Conservation (phyloP, 2,888 invertebrate species). For the Ennomos erosarius region DNA sequence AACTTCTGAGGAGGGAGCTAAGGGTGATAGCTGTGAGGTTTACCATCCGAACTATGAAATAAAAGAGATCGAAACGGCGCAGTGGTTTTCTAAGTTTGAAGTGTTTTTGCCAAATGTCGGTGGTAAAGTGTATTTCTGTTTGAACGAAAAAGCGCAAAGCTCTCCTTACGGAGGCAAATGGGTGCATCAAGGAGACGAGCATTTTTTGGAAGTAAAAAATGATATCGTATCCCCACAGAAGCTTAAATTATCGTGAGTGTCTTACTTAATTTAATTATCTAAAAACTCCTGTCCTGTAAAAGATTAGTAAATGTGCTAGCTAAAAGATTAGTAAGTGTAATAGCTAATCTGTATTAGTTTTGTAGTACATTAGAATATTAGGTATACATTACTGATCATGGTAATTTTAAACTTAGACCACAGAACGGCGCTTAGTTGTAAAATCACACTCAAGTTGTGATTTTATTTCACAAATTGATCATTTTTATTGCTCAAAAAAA, state of each 20-base stretch:
- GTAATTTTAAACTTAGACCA: too few species aligned
- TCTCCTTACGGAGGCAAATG: constrained; percentile 68
- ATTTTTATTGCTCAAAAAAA: too few species aligned
- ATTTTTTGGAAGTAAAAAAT: constrained; percentile 66
- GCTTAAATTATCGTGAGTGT: constrained; percentile 45
- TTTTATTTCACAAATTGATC: too few species aligned
- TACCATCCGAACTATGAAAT: constrained; percentile 72
- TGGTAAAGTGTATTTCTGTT: constrained; percentile 70
- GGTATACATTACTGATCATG: too few species aligned
- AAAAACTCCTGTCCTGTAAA: constrained; percentile 5
- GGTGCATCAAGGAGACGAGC: constrained; percentile 80
- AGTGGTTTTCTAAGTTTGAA: constrained; percentile 61
- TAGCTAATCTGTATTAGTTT: too few species aligned
- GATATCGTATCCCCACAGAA: constrained; percentile 37
- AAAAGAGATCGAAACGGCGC: constrained; percentile 62
- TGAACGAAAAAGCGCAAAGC: constrained; percentile 56
- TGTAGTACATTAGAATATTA: too few species aligned
- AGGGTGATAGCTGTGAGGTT: constrained; percentile 67
- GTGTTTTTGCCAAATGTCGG: constrained; percentile 57
- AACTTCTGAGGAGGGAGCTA: constrained; percentile 60
- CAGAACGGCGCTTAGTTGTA: too few species aligned
- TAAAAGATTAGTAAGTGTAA: constrained; percentile 5
- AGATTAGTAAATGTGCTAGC: constrained; percentile 6
- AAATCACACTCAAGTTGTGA: too few species aligned
- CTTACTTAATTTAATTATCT: constrained; percentile 18